Evolutionary conservation across 2,888 invertebrate species (phyloP).

Genomic region (Nephrotoma flavescens): DNA sequence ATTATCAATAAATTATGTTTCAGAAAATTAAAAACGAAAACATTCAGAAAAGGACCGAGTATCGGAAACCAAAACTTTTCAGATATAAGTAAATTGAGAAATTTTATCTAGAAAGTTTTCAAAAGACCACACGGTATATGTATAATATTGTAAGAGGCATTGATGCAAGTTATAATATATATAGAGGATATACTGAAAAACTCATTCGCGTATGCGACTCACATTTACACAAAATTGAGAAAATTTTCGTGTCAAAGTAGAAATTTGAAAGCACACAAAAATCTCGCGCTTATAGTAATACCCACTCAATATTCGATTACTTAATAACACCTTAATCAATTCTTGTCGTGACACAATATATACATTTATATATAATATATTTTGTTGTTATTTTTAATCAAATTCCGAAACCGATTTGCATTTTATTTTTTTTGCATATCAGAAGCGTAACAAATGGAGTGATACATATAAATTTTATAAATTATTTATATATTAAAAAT

Average conservation of each 20-base stretch:
- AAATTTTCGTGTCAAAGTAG: not conserved
- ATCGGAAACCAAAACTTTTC: no score
- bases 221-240: not conserved
- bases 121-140: no score
- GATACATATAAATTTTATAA: not conserved
- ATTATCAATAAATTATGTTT: no score
- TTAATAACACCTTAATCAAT: not conserved
- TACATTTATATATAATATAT: not conserved
- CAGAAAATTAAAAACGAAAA: no score
- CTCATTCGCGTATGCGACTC: no score
- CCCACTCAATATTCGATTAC: not conserved
- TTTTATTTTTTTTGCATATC: not conserved
- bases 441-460: constrained; percentile 4
- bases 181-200: no score
- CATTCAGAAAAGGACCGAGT: no score
- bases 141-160: no score
- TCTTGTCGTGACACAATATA: not conserved
- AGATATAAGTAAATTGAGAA: no score
- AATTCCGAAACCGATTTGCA: not conserved
- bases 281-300: not conserved
- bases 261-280: not conserved
- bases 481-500: not conserved
- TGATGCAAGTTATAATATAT: no score
- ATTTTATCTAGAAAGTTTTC: no score
- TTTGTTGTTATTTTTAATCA: not conserved